These are phyloP conservation scores for Cerceris rybyensis DNA, from an alignment of 2,888 invertebrate species.

Conservation along the genomic window DNA sequence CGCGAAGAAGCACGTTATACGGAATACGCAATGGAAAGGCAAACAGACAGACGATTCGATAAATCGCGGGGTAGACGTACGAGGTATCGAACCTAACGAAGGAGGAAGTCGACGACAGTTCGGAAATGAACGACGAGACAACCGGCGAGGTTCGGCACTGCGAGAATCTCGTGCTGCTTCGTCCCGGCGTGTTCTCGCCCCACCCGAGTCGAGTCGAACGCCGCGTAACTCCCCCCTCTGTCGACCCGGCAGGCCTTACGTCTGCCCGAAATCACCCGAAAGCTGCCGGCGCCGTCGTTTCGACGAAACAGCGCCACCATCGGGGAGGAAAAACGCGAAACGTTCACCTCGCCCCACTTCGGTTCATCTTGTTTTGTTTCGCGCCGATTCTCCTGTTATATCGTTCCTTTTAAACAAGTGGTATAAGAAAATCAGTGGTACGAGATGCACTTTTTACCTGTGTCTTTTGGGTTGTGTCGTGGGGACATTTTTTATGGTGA, in stretches of 20 bases:
- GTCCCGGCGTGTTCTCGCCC: conserved; percentile 58
- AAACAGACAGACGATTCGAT: background rate
- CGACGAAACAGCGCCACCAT: conserved; percentile 41
- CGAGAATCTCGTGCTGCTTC: conserved; percentile 56
- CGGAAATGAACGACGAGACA: conserved; percentile 49
- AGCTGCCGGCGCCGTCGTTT: conserved; percentile 43
- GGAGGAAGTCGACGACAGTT: conserved; percentile 24
- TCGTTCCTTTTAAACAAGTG: background rate
- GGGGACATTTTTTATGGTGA: no score
- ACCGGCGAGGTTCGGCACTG: conserved; percentile 65
- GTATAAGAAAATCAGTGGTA: no score
- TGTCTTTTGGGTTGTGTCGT: no score
- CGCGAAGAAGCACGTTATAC: background rate
- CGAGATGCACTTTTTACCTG: no score
- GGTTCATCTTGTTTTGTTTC: background rate
- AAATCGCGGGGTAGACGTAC: conserved; percentile 8
- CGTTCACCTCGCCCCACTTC: background rate
- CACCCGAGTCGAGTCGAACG: conserved; percentile 57
- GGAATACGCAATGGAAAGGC: background rate
- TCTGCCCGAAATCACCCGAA: conserved; percentile 52
- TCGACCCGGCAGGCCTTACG: conserved; percentile 14
- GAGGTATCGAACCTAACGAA: conserved; percentile 6
- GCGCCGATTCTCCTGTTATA: background rate
- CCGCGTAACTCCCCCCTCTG: conserved; percentile 42
- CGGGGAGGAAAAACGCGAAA: conserved; percentile 12